A percentile compares a stretch with the other conserved stretches of the same genome.
phyloP scores from a whole-genome alignment of 2,888 invertebrate genomes.

The Strigamia transsilvanica region DNA sequence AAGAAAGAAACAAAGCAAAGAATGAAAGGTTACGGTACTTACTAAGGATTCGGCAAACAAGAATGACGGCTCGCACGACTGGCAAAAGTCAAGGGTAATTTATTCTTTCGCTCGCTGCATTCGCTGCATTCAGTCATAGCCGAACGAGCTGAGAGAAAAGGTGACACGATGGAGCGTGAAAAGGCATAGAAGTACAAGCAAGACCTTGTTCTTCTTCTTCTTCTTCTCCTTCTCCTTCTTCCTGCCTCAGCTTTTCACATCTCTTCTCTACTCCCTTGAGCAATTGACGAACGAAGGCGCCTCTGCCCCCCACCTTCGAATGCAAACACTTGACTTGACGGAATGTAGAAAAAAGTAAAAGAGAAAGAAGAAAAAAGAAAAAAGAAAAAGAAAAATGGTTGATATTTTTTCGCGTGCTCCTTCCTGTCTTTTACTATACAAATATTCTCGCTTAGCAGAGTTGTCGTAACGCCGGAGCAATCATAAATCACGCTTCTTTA shows the following conservation, averaged over 20 bases:
- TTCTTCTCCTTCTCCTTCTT: neutral
- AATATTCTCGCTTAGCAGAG: neutral
- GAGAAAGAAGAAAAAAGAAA: neutral
- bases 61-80: constrained; percentile 18
- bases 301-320: constrained; percentile 9
- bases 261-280: constrained; percentile 12
- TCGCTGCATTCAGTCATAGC: constrained; percentile 6
- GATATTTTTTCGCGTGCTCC: neutral
- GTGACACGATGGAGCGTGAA: constrained; percentile 19
- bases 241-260: constrained; percentile 3
- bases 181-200: constrained; percentile 17
- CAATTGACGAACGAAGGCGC: constrained; percentile 12
- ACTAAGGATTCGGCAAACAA: neutral
- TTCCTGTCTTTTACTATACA: neutral
- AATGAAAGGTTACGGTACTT: neutral
- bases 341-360: neutral
- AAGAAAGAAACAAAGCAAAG: neutral
- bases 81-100: constrained; percentile 14
- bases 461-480: constrained; percentile 13
- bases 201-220: neutral
- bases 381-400: neutral
- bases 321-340: constrained; percentile 24
- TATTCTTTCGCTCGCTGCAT: constrained; percentile 15
- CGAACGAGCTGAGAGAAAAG: constrained; percentile 7
- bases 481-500: constrained; percentile 13